A percentile compares a stretch with the other conserved stretches of the same genome.
phyloP scores from a whole-genome alignment of 2,797 vertebrate genomes.

The Harpagifer antarcticus region DNA sequence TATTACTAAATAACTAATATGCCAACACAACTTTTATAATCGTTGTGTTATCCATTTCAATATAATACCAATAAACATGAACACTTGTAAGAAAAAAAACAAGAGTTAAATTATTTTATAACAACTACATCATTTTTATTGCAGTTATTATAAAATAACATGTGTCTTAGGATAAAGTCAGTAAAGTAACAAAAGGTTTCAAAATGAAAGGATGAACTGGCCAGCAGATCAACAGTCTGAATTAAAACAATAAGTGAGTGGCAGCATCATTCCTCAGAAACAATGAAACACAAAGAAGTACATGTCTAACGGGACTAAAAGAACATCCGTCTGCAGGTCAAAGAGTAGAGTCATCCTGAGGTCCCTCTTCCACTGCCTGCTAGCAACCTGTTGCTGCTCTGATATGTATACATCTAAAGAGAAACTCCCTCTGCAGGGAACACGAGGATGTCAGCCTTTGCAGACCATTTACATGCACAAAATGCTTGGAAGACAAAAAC shows the following conservation, averaged over 20 bases:
- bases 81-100: background rate
- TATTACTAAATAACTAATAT: background rate
- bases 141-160: constrained; percentile 13
- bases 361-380: too few relatives aligned
- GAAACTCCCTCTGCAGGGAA: too few relatives aligned
- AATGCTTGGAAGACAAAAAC: background rate
- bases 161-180: background rate
- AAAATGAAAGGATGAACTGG: constrained; percentile 73
- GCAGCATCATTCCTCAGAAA: background rate
- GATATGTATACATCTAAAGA: background rate
- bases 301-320: background rate
- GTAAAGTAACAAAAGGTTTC: background rate
- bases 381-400: background rate
- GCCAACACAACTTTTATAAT: background rate
- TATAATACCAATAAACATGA: background rate
- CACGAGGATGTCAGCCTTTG: too few relatives aligned
- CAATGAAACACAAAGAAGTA: too few relatives aligned
- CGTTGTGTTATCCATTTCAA: background rate
- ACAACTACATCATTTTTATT: background rate
- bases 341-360: background rate
- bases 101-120: background rate
- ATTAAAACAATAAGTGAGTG: constrained; percentile 16
- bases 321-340: background rate
- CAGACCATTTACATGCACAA: too few relatives aligned
- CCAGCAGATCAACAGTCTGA: constrained; percentile 83